These are phyloP conservation scores for Pterostichus madidus DNA, from an alignment of 2,888 invertebrate species.

Conservation along the genomic window DNA sequence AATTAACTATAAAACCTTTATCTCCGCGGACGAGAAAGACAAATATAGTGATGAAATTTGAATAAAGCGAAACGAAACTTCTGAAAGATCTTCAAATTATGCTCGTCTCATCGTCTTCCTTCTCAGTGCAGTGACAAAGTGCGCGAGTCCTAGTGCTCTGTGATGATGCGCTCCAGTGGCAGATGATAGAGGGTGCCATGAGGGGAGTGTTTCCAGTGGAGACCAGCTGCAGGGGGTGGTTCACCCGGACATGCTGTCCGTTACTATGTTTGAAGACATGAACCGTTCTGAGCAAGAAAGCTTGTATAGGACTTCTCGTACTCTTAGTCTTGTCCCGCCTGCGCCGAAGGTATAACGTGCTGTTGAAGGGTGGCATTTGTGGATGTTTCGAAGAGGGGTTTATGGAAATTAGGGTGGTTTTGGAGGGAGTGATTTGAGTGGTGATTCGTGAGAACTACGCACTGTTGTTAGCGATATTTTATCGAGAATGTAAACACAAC, in stretches of 20 bases:
- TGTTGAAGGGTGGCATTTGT: neutral
- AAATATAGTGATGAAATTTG: neutral
- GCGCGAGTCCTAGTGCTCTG: no score
- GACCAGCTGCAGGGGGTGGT: constrained; percentile 15
- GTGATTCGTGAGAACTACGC: neutral
- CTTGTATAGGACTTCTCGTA: constrained; percentile 82
- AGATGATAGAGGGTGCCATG: constrained; percentile 11
- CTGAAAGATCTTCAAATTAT: no score
- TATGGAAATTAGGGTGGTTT: neutral
- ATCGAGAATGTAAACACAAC: no score
- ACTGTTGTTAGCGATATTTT: no score
- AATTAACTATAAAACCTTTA: constrained; percentile 1
- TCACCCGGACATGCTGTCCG: constrained; percentile 76
- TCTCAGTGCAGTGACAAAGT: no score
- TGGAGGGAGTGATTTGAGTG: neutral
- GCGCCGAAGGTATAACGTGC: constrained; percentile 66
- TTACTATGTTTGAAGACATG: constrained; percentile 79
- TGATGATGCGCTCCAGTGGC: neutral
- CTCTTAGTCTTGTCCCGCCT: constrained; percentile 78
- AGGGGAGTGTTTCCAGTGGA: constrained; percentile 27
- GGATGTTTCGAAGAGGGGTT: neutral
- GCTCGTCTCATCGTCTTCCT: no score
- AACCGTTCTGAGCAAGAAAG: constrained; percentile 83
- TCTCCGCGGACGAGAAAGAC: neutral
- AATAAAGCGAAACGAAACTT: neutral